phyloP scores from a whole-genome alignment of 2,888 invertebrate species.

The Megalurothrips usitatus region DNA sequence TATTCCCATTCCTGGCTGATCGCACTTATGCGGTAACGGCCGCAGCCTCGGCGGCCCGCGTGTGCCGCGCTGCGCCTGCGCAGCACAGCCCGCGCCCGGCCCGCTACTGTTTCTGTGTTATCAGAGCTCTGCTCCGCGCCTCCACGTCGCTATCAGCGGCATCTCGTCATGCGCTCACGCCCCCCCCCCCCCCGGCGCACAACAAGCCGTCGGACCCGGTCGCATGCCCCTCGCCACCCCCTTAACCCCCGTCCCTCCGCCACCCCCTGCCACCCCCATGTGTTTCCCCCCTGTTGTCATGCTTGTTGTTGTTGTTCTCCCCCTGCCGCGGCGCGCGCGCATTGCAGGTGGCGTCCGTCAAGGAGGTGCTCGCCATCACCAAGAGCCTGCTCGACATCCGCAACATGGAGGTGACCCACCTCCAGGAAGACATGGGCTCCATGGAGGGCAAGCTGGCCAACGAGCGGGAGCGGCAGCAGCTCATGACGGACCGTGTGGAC shows the following conservation, averaged over 20 bases:
- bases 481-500: slow-evolving; percentile 65
- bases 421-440: slow-evolving; percentile 63
- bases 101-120: neutral
- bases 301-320: no score
- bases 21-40: no score
- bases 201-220: neutral
- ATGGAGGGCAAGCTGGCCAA: slow-evolving; percentile 65
- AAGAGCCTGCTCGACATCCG: slow-evolving; percentile 74
- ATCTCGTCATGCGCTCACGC: neutral
- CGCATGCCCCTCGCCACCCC: neutral
- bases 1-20: no score
- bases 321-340: neutral
- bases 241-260: neutral
- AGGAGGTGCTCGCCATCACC: slow-evolving; percentile 76
- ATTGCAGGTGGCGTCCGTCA: slow-evolving; percentile 67
- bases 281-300: neutral
- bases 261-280: neutral
- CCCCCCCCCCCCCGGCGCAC: neutral
- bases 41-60: no score
- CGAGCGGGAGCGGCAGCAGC: slow-evolving; percentile 65
- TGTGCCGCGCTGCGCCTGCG: no score
- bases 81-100: no score
- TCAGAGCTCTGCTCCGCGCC: neutral
- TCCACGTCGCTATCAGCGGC: neutral
- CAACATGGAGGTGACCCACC: slow-evolving; percentile 71